Evolutionary conservation across 2,113 vertebrate species (phyloP).

Genomic region (Nematolebias whitei): DNA sequence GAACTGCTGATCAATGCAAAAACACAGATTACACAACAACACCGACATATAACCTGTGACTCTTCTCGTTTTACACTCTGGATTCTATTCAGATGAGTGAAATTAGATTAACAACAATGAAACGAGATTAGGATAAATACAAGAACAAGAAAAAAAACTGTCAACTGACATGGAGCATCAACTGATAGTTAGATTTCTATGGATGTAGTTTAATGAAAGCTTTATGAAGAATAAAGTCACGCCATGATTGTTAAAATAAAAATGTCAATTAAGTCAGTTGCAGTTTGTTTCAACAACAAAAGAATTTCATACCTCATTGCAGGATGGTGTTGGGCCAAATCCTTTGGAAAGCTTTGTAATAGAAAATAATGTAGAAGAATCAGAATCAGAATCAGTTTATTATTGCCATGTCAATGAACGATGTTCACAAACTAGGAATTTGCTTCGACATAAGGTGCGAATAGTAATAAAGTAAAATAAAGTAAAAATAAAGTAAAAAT

Average conservation of each 20-base stretch:
- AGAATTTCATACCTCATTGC: conserved; percentile 75
- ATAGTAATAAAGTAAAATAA: no score
- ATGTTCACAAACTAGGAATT: no score
- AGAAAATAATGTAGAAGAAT: conserved; percentile 70
- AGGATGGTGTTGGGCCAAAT: conserved; percentile 76
- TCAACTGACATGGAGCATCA: neutral
- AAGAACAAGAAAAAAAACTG: neutral
- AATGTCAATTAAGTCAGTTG: conserved; percentile 13
- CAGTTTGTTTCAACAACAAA: conserved; percentile 56
- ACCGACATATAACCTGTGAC: neutral
- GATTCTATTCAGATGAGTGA: conserved; percentile 32
- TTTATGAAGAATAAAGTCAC: conserved; percentile 50
- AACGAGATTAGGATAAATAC: conserved; percentile 36
- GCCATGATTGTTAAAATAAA: conserved; percentile 40
- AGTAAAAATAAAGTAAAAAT: no score
- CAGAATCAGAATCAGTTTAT: no score
- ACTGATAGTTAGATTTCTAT: neutral
- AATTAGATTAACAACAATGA: conserved; percentile 9
- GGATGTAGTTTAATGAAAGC: neutral
- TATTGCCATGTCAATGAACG: no score
- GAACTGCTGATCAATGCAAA: no score
- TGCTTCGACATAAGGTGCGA: no score
- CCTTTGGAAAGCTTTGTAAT: conserved; percentile 80
- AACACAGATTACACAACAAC: neutral
- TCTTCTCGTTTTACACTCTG: conserved; percentile 14